Evolutionary conservation across 2,888 invertebrate genomes (phyloP).

Genomic region (Laothoe populi): DNA sequence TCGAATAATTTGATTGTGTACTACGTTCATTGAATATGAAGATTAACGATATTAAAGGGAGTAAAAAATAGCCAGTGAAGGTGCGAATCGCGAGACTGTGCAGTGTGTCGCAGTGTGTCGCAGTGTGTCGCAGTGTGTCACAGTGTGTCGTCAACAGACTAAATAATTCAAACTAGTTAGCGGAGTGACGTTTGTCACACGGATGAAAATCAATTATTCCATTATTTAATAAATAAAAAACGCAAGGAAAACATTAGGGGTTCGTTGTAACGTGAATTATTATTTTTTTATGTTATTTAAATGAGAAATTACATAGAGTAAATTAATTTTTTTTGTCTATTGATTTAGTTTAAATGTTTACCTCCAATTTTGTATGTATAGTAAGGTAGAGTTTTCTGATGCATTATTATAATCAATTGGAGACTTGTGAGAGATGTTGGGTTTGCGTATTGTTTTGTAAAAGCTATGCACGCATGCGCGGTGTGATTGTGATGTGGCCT

Average conservation of each 20-base stretch:
- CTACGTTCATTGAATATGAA: slow-evolving; percentile 57
- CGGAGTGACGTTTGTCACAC: slow-evolving; percentile 31
- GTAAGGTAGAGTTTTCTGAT: slow-evolving; percentile 64
- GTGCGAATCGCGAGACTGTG: slow-evolving; percentile 43
- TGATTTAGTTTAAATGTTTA: slow-evolving; percentile 73
- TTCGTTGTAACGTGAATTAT: slow-evolving; percentile 80
- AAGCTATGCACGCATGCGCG: slow-evolving; percentile 54
- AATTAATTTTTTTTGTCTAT: slow-evolving; percentile 35
- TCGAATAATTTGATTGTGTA: slow-evolving; percentile 62
- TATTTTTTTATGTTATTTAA: slow-evolving; percentile 82
- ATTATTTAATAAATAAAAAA: slow-evolving; percentile 68
- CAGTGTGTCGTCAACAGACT: slow-evolving; percentile 36
- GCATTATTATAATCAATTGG: slow-evolving; percentile 61
- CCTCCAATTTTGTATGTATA: slow-evolving; percentile 72
- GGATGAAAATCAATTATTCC: slow-evolving; percentile 78
- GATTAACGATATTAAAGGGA: slow-evolving; percentile 26
- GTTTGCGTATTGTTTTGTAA: slow-evolving; percentile 39
- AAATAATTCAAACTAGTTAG: slow-evolving; percentile 35
- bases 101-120: too few relatives aligned
- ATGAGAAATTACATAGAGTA: slow-evolving; percentile 30
- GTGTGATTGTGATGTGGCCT: slow-evolving; percentile 44
- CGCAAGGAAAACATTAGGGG: slow-evolving; percentile 60
- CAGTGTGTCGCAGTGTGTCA: too few relatives aligned
- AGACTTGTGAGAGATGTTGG: slow-evolving; percentile 44
- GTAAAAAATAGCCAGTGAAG: slow-evolving; percentile 43